phyloP scores from a whole-genome alignment of 2,113 vertebrate species.

The Lycaon pictus region DNA sequence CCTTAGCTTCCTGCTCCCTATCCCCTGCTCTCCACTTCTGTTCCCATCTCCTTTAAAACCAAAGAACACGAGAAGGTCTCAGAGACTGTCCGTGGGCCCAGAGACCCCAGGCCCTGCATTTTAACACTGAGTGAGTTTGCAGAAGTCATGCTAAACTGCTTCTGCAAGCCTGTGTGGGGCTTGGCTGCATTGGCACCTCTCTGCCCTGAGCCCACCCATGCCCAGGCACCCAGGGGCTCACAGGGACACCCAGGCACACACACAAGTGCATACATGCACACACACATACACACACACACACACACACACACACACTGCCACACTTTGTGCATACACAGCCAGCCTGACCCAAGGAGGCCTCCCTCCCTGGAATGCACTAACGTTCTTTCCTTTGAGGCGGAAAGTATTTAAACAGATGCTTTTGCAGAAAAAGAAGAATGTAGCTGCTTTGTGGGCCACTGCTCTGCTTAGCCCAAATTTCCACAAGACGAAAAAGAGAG shows the following conservation, averaged over 20 bases:
- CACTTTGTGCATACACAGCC: not conserved
- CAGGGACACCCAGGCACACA: not conserved
- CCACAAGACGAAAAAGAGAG: not conserved
- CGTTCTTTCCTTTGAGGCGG: slow-evolving; percentile 62
- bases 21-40: not conserved
- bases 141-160: not conserved
- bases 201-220: not conserved
- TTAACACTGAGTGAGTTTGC: not conserved
- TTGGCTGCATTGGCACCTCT: not conserved
- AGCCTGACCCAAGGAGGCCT: slow-evolving; percentile 57
- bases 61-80: not conserved
- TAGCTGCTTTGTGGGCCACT: slow-evolving; percentile 5
- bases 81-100: not conserved
- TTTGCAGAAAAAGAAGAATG: slow-evolving; percentile 65
- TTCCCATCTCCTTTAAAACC: not conserved
- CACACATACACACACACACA: not conserved
- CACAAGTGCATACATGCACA: not conserved
- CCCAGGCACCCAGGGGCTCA: not conserved
- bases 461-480: slow-evolving; percentile 42
- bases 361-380: slow-evolving; percentile 63
- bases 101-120: not conserved
- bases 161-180: not conserved
- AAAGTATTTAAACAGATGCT: slow-evolving; percentile 82
- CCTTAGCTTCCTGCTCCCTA: not conserved
- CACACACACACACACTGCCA: not conserved